Base-by-base conservation (phyloP, 1,140 invertebrate genomes). In the Planococcus citri region DNA sequence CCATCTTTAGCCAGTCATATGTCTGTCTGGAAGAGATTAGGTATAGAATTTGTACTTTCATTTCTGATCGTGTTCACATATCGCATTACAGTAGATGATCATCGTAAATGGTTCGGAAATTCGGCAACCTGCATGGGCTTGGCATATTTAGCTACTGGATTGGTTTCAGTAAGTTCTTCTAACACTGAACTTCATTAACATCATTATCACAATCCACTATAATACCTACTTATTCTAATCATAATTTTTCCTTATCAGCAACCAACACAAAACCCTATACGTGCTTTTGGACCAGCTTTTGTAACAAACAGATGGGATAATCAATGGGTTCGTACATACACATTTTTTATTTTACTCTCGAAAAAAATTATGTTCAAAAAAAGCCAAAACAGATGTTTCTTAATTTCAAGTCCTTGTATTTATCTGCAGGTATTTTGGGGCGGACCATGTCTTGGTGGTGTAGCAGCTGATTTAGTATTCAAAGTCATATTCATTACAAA, bases 231-330 rank as follows among this genome's bases (percentile, higher is more conserved):
- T n/a, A n/a, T n/a, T n/a, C n/a, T n/a, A n/a, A n/a, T n/a, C n/a
- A n/a, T n/a, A n/a, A n/a, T n/a, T 37, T 68, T 37, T 37, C 75
- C 74, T n/a, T 82, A n/a, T n/a, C n/a, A 91, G 89, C 89, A 87
- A 83, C 88, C 89, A 0, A 89, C 85, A 70, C 79, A 96, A 76
- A 97, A 97, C 79, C 94, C 94, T 6, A 92, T 93, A 0, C 80
- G 94, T 73, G 91, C 92, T 0, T 78, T 96, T 58, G 93, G 93
- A 2, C 91, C 91, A 17, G 89, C 93, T 0, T 92, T 95, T 77
- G 90, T 95, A 8, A 85, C 91, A 72, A 92, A 92, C 74, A 86
- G 85, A 73, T 96, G 91, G 90, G 87, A 90, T 33, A 84, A 88
- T 73, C 93, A 95, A 75, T 96, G 93, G 93, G 91, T 85, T 77